Base-by-base conservation (phyloP, 2,888 invertebrate species). In the Ernsta delagoae region DNA sequence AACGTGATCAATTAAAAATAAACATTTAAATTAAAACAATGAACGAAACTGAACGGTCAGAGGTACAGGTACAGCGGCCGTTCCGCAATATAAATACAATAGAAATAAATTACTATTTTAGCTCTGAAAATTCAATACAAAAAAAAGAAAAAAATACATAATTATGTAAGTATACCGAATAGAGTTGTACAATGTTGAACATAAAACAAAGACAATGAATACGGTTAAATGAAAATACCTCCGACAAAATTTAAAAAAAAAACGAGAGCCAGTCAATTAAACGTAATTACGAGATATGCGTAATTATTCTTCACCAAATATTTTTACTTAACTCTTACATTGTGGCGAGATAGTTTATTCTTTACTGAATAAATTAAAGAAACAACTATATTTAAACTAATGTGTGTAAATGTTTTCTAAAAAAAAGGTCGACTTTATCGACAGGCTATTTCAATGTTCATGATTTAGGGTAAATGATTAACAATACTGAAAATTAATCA, bases 1-100 rank as follows among this genome's bases (percentile, higher is more conserved):
- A 92, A 92, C 91, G 83, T 88, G 86, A 87, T 89, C 88, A 86
- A 88, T 85, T 87, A 88, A 88, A 87, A 92, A 92, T 92, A 92
- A 93, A 93, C 87, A 89, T 91, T 88, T 88, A 92, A 92, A 92
- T 89, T 89, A 93, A 91, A 91, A 91, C 90, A 92, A 92, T 87
- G 83, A 89, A 89, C 82, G 82, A 84, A 87, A 87, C 86, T 87
- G 82, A 74, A 84, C 81, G 84, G 79, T 79, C 75, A 77, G 81
- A 83, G 78, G 79, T 74, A 73, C 71, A 74, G 75, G 57, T 57
- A 57, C 57, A 57, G 57, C 39, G 34, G 57, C 57, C 39, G 39
- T 4, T 57, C 4, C n/a, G n/a, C n/a, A n/a, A n/a, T n/a, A n/a
- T n/a, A n/a, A n/a, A n/a, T n/a, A n/a, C n/a, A n/a, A n/a, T n/a